Conservation (phyloP, 2,797 vertebrate species). For the Miichthys miiuy region DNA sequence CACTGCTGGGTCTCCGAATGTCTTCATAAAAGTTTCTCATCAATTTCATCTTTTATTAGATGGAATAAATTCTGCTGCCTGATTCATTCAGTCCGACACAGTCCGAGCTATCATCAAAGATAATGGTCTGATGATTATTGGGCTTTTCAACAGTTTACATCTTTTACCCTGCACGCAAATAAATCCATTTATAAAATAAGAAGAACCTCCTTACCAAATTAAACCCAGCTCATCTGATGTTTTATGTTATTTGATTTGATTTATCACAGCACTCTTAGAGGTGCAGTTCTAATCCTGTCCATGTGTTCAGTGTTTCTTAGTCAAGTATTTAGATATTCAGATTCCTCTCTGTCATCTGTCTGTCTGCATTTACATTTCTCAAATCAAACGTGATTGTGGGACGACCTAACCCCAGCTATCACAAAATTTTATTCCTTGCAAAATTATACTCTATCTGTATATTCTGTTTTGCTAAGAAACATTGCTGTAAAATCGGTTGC, state of each 20-base stretch:
- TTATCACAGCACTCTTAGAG: too few relatives aligned
- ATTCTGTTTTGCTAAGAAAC: too few relatives aligned
- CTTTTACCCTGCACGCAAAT: not conserved
- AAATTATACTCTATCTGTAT: too few relatives aligned
- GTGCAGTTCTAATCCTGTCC: too few relatives aligned
- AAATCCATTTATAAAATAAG: not conserved
- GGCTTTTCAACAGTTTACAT: not conserved
- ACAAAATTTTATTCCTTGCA: too few relatives aligned
- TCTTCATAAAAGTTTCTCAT: constrained; percentile 1
- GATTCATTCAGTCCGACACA: not conserved
- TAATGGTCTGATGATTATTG: not conserved
- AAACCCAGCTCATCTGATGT: not conserved
- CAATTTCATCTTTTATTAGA: constrained; percentile 17
- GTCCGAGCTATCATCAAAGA: not conserved
- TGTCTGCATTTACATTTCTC: too few relatives aligned
- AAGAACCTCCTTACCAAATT: not conserved
- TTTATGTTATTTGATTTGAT: not conserved
- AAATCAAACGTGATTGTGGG: too few relatives aligned
- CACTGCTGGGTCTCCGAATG: not conserved
- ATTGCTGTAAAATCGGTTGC: too few relatives aligned
- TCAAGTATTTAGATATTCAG: too few relatives aligned
- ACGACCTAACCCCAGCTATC: too few relatives aligned
- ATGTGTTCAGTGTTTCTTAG: too few relatives aligned
- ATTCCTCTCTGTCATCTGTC: too few relatives aligned
- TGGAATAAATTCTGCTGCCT: constrained; percentile 1